Percentiles rank a stretch among this genome's conserved stretches.
Evolutionary conservation across 2,113 vertebrate species (phyloP).

Genomic region (Xyrauchen texanus): DNA sequence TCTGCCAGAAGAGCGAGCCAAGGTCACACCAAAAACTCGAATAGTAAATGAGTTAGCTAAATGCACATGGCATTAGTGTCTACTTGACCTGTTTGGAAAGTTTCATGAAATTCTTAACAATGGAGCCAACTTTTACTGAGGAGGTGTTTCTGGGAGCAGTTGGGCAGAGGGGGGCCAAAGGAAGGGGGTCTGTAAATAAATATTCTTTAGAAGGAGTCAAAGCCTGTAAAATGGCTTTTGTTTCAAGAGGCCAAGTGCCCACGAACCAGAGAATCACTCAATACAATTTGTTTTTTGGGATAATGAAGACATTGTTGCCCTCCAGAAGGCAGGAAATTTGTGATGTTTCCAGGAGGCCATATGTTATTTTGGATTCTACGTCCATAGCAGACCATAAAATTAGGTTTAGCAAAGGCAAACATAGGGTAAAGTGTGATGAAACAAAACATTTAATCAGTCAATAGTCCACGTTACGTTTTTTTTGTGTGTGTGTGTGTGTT

Average conservation of each 20-base stretch:
- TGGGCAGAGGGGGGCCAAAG: constrained; percentile 44
- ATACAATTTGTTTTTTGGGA: constrained; percentile 58
- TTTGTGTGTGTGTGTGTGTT: too few species aligned
- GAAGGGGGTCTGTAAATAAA: constrained; percentile 57
- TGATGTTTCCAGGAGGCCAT: constrained; percentile 53
- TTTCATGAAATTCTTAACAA: constrained; percentile 43
- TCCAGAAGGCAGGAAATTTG: constrained; percentile 50
- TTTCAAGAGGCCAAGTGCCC: constrained; percentile 52
- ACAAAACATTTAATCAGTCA: too few species aligned
- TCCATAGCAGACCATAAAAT: constrained; percentile 42
- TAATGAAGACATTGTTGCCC: constrained; percentile 53
- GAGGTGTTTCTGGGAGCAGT: constrained; percentile 58
- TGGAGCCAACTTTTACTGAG: constrained; percentile 44
- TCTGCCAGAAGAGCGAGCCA: constrained; percentile 58
- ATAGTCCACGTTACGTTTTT: too few species aligned
- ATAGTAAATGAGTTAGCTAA: constrained; percentile 68
- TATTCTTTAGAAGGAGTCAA: constrained; percentile 60
- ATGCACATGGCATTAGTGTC: constrained; percentile 68
- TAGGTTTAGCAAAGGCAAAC: neutral
- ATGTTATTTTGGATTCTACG: constrained; percentile 47
- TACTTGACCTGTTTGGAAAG: constrained; percentile 74
- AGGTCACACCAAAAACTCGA: constrained; percentile 48
- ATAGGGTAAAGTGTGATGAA: neutral
- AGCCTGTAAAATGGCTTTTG: constrained; percentile 60
- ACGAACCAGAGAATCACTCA: constrained; percentile 47